Conservation (phyloP, 2,888 invertebrate genomes). For the Melanargia galathea region DNA sequence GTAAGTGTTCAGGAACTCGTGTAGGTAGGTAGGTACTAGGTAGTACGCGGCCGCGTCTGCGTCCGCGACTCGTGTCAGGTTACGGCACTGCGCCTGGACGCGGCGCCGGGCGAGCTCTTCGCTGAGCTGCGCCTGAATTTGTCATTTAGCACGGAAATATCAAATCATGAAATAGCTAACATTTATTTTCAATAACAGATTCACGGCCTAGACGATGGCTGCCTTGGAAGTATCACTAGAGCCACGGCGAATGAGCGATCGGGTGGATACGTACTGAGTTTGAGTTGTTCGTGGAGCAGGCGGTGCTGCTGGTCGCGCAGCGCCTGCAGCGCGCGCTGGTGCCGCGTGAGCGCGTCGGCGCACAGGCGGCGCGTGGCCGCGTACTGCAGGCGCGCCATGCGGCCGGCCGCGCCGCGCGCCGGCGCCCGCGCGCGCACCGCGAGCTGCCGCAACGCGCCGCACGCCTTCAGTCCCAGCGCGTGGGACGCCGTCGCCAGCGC, state of each 20-base stretch:
- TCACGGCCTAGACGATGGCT: no score
- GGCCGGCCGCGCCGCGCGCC: constrained; percentile 55
- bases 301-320: constrained; percentile 78
- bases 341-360: constrained; percentile 55
- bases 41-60: no score
- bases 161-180: no score
- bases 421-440: constrained; percentile 53
- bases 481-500: constrained; percentile 77
- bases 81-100: no score
- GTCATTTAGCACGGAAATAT: no score
- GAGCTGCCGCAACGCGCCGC: constrained; percentile 79
- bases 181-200: no score
- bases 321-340: constrained; percentile 76
- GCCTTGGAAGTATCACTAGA: background rate
- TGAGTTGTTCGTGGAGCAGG: constrained; percentile 81
- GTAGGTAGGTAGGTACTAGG: no score
- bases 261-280: constrained; percentile 67
- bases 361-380: constrained; percentile 70
- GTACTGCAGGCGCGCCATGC: constrained; percentile 74
- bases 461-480: constrained; percentile 75
- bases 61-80: no score
- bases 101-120: no score
- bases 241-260: background rate
- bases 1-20: no score
- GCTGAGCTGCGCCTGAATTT: no score